phyloP scores from a whole-genome alignment of 2,797 vertebrate genomes.

The Podarcis lilfordi region DNA sequence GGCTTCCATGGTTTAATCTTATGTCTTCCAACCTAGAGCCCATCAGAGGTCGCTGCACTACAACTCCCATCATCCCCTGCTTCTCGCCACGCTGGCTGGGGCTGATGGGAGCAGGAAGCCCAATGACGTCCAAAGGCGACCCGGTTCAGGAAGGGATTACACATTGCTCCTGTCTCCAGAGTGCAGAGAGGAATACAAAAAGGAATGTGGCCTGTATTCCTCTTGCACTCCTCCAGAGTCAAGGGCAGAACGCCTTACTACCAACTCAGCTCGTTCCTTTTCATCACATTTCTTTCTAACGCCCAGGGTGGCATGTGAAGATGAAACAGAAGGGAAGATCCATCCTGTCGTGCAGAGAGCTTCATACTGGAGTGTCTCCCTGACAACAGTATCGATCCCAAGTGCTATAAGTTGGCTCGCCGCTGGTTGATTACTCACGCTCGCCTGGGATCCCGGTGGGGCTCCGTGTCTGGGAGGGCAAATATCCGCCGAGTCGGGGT shows the following conservation, averaged over 20 bases:
- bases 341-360: no score
- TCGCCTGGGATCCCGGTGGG: not conserved
- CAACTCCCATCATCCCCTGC: no score
- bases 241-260: not conserved
- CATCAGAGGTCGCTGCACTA: not conserved
- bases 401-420: not conserved
- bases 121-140: not conserved
- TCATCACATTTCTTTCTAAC: not conserved
- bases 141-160: not conserved
- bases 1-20: no score
- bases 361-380: not conserved
- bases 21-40: not conserved
- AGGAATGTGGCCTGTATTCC: not conserved
- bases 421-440: constrained; percentile 26
- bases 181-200: not conserved
- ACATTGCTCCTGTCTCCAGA: not conserved
- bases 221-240: not conserved
- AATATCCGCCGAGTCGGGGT: constrained; percentile 57
- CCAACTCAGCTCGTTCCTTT: not conserved
- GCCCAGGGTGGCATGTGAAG: not conserved
- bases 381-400: no score
- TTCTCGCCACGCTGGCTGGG: no score
- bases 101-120: not conserved
- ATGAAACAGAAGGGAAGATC: not conserved
- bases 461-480: constrained; percentile 53